Evolutionary conservation across 1,140 invertebrate species (phyloP), one percentile per base, ranked within the genome.

Genomic region (Heliconius himera): DNA sequence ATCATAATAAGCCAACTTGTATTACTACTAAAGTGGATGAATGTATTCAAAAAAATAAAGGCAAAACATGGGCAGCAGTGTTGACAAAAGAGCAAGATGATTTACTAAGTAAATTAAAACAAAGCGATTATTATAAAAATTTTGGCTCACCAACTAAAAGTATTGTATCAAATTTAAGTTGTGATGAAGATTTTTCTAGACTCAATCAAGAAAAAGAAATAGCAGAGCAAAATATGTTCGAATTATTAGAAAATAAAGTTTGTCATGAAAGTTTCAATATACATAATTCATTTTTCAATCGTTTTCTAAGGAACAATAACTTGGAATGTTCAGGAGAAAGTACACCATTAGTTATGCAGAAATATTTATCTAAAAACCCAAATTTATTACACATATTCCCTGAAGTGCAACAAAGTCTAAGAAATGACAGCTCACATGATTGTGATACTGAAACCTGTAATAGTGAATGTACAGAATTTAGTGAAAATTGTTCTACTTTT

Each of bases 261-360:
- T 95, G 95, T 51, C 95, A 96, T 91, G 96, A 96, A 72, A 97
- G 97, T 90, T 97, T 97, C 82, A 96, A 95, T 90, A 96, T 97
- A 33, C 96, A 96, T 33, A 97, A 96, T 77, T 96, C 96, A 77
- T 95, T 96, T 51, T 95, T 96, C 71, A 89, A 94, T 75, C 94
- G 95, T 41, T 95, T 96, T 81, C 86, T 96, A 60, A 89, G 81
- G 74, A 89, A 82, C 76, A 88, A 76, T 76, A 85, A 95, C 79
- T 81, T 93, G 91, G 88, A 94, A 79, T 89, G 81, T 87, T 94
- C 93, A 36, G 92, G 92, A 29, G 91, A 94, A 81, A 94, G 89
- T 77, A 94, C 93, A 73, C 93, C 93, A 73, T 70, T 92, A 70
- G 77, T 93, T 33, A 83, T 93, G 77, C 92, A 93, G 74, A 91